Conservation (phyloP, 2,113 vertebrate genomes). For the Sorex fumeus region DNA sequence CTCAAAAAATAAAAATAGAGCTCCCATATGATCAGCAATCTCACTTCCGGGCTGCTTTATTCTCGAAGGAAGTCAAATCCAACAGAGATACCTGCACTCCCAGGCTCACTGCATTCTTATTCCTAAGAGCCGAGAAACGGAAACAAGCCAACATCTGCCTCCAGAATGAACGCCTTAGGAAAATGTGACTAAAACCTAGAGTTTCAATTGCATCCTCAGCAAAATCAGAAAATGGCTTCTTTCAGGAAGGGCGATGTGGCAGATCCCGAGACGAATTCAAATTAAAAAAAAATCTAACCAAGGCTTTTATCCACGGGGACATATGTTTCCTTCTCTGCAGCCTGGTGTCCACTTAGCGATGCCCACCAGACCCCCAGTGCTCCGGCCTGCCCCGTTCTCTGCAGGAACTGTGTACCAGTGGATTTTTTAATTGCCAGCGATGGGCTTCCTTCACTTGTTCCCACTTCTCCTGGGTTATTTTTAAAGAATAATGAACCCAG, state of each 20-base stretch:
- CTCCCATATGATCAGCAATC: too few species aligned
- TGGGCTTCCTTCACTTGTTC: not conserved
- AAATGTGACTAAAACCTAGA: too few species aligned
- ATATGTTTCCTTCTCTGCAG: too few species aligned
- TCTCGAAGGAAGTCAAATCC: too few species aligned
- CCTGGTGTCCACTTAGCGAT: rapidly evolving
- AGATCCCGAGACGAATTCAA: not conserved
- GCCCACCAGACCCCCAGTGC: not conserved
- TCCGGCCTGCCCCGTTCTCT: not conserved
- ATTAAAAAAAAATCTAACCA: not conserved
- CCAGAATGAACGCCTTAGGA: too few species aligned
- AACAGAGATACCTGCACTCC: too few species aligned
- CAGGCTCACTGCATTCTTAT: too few species aligned
- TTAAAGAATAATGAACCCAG: slow-evolving; percentile 73
- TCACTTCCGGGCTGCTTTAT: too few species aligned
- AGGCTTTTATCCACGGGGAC: not conserved
- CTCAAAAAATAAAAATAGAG: too few species aligned
- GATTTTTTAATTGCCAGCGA: not conserved
- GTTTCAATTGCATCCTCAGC: not conserved
- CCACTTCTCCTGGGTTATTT: slow-evolving; percentile 70
- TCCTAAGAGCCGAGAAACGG: too few species aligned
- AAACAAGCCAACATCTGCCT: too few species aligned
- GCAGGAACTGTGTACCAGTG: not conserved
- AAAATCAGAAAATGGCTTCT: slow-evolving; percentile 4
- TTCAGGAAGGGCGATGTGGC: not conserved